Percentiles rank a stretch among this genome's conserved stretches.
These are phyloP conservation scores for Meandrina meandrites DNA, from an alignment of 92 coral and sea anemone genomes.

Conservation along the genomic window DNA sequence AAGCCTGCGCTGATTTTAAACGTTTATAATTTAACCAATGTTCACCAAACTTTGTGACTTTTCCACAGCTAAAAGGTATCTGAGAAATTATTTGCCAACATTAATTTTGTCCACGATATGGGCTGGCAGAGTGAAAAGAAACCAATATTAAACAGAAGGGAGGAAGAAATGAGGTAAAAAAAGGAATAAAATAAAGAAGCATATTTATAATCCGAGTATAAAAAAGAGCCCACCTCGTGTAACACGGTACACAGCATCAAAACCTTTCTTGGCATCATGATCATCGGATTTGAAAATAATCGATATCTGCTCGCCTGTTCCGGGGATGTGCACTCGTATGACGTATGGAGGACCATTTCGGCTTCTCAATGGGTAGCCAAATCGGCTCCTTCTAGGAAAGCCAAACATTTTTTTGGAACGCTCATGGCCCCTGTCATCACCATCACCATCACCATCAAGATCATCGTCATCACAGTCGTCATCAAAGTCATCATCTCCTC, in stretches of 20 bases:
- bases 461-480: constrained; percentile 1
- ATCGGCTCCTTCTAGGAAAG: constrained; percentile 23
- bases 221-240: not conserved
- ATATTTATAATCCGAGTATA: not conserved
- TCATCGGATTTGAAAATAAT: constrained; percentile 56
- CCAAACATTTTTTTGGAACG: constrained; percentile 32
- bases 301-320: constrained; percentile 39
- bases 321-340: constrained; percentile 16
- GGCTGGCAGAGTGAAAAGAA: not conserved
- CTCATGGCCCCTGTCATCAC: not conserved
- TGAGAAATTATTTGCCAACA: too few relatives aligned
- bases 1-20: too few relatives aligned
- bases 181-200: not conserved
- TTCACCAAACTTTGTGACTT: too few relatives aligned
- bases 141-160: not conserved
- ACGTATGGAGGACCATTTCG: constrained; percentile 17
- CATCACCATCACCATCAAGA: constrained; percentile 8
- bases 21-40: too few relatives aligned
- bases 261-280: constrained; percentile 57
- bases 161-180: not conserved
- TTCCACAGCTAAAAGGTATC: too few relatives aligned
- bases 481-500: constrained; percentile 5
- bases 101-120: too few relatives aligned
- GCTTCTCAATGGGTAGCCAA: constrained; percentile 29
- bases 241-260: constrained; percentile 43